Evolutionary conservation across 1,140 invertebrate species (phyloP).

Genomic region (Himalopsyche phryganea): DNA sequence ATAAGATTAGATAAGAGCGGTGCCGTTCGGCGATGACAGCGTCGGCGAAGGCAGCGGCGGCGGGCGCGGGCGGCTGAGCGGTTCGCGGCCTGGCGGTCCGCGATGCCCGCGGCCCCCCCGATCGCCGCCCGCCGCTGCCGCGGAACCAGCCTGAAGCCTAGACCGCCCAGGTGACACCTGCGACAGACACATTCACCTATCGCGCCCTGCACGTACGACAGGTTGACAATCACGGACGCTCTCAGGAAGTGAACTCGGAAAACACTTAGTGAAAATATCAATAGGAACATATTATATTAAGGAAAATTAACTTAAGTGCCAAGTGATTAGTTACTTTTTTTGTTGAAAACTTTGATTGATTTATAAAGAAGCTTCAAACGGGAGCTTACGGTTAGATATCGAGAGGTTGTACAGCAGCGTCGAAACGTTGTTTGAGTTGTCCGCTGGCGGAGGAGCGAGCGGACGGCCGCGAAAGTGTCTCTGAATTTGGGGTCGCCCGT

Average conservation of each 20-base stretch:
- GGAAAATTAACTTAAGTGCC: neutral
- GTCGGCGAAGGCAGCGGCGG: conserved; percentile 7
- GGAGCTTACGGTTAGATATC: conserved; percentile 4
- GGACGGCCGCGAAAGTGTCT: conserved; percentile 15
- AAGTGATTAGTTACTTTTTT: neutral
- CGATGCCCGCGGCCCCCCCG: conserved; percentile 1
- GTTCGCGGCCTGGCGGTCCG: conserved; percentile 6
- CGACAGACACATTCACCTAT: too few species aligned
- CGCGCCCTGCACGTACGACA: too few species aligned
- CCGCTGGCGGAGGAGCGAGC: conserved; percentile 16
- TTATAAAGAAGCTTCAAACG: conserved; percentile 8
- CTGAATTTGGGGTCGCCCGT: conserved; percentile 20
- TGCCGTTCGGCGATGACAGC: conserved; percentile 12
- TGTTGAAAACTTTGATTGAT: too few species aligned
- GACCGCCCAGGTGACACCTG: too few species aligned
- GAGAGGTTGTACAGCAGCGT: conserved; percentile 2
- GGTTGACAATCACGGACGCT: too few species aligned
- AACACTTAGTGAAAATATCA: too few species aligned
- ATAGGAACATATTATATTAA: too few species aligned
- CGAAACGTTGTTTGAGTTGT: neutral
- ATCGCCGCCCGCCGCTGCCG: neutral
- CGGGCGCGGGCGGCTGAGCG: conserved; percentile 19
- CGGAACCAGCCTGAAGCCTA: neutral
- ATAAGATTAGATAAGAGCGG: conserved; percentile 23
- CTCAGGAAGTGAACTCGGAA: too few species aligned